These are phyloP conservation scores for Zaprionus ghesquierei DNA, from an alignment of 1,140 invertebrate species.

Conservation along the genomic window DNA sequence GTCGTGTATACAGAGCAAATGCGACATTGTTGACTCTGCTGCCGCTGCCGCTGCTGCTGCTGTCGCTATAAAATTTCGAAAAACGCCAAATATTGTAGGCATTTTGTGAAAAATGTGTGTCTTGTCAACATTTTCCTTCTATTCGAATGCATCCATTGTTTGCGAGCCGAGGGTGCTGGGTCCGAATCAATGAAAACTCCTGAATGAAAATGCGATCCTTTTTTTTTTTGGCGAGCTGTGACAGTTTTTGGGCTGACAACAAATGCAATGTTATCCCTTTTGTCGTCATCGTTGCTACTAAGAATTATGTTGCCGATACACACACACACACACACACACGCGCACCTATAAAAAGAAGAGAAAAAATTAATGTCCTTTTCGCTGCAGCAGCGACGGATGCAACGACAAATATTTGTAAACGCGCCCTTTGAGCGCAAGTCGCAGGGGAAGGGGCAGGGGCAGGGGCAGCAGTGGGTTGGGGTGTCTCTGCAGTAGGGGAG, in stretches of 20 bases:
- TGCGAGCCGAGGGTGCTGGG: background rate
- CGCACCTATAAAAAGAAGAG: background rate
- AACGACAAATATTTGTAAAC: conserved; percentile 66
- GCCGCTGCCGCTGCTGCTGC: conserved; percentile 2
- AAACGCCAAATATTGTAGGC: conserved; percentile 53
- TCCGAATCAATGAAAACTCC: conserved; percentile 45
- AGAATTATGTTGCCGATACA: conserved; percentile 47
- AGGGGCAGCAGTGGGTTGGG: background rate
- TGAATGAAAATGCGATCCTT: conserved; percentile 52
- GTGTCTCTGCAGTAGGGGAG: background rate
- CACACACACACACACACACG: background rate
- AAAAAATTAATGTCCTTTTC: conserved; percentile 50
- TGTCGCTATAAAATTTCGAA: conserved; percentile 47
- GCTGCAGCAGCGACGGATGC: conserved; percentile 39
- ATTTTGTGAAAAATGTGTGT: conserved; percentile 55
- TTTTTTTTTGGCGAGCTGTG: conserved; percentile 42
- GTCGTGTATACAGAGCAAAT: conserved; percentile 50
- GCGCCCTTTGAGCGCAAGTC: conserved; percentile 47
- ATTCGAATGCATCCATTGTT: conserved; percentile 50
- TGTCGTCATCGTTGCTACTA: conserved; percentile 46
- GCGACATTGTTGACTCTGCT: conserved; percentile 44
- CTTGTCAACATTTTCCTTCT: conserved; percentile 51
- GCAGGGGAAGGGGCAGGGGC: conserved; percentile 4
- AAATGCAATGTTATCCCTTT: conserved; percentile 59
- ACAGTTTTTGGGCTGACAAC: conserved; percentile 55